These are phyloP conservation scores for human (Homo sapiens) DNA, from an alignment of 2,113 vertebrate genomes.

Conservation along the genomic window GRCh38 chr20:53182001-53182500, in stretches of 20 bases:
- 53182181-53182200: no score
- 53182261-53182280: neutral
- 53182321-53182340: neutral
- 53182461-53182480: no score
- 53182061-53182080: no score
- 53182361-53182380: neutral
- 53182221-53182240: neutral
- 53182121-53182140: no score
- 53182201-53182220: neutral
- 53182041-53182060: accelerated
- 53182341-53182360: neutral
- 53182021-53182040: accelerated
- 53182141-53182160: accelerated
- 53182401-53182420: no score
- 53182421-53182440: neutral
- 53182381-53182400: neutral
- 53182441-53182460: neutral
- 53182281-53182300: neutral
- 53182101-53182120: no score
- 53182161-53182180: no score
- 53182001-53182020: neutral
- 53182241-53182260: no score
- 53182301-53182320: neutral
- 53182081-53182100: accelerated
- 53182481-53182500: neutral